Evolutionary conservation across 2,797 vertebrate genomes (phyloP).

Genomic region (Sebastiscus albofasciatus): DNA sequence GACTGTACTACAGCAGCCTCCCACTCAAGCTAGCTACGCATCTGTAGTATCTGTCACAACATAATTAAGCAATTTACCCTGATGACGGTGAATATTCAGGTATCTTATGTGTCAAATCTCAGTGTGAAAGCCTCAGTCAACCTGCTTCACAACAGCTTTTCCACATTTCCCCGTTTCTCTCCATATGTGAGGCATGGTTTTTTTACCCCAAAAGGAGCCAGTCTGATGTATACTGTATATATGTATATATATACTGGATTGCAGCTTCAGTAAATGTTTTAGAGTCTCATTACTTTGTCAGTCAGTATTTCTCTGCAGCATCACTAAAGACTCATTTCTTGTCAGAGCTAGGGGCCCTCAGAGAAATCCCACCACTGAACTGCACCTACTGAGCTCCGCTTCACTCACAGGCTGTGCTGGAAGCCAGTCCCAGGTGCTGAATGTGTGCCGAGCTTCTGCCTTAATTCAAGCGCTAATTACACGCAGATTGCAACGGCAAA

Average conservation of each 20-base stretch:
- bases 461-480: constrained; percentile 58
- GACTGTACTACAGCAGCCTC: not conserved
- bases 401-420: not conserved
- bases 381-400: not conserved
- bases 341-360: not conserved
- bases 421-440: constrained; percentile 46
- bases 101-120: not conserved
- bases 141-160: not conserved
- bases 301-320: not conserved
- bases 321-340: constrained; percentile 1
- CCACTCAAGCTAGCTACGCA: not conserved
- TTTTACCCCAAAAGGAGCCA: too few relatives aligned
- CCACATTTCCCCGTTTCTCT: not conserved
- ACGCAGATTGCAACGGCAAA: constrained; percentile 43
- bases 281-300: constrained; percentile 5
- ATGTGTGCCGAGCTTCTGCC: constrained; percentile 36
- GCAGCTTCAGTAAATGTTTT: not conserved
- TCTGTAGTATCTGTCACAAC: not conserved
- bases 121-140: not conserved
- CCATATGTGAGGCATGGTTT: too few relatives aligned
- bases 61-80: not conserved
- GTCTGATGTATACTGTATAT: not conserved
- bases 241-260: not conserved
- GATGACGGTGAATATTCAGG: not conserved
- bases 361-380: not conserved